phyloP scores from a whole-genome alignment of 2,888 invertebrate genomes.

The Sminthurides aquaticus region DNA sequence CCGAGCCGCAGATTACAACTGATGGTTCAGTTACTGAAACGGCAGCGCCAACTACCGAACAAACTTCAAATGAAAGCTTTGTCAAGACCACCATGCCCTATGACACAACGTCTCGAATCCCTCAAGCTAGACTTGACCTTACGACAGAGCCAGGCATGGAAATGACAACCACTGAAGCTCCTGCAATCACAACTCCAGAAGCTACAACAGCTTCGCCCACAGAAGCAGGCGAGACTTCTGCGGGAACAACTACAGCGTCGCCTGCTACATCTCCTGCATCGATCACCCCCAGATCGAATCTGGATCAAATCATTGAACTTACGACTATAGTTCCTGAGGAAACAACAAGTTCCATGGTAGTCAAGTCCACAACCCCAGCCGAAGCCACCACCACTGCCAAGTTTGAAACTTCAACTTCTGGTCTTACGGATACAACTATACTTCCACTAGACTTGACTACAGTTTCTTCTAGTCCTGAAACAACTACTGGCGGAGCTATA shows the following conservation, averaged over 20 bases:
- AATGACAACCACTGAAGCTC: not conserved
- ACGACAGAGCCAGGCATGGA: not conserved
- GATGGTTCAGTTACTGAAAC: too few species aligned
- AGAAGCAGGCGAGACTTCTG: not conserved
- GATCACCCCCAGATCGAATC: constrained; percentile 3
- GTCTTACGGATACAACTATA: not conserved
- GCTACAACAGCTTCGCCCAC: too few species aligned
- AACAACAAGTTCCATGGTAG: constrained; percentile 13
- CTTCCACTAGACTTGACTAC: too few species aligned
- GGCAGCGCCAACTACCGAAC: too few species aligned
- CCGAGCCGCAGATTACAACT: too few species aligned
- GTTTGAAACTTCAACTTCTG: not conserved
- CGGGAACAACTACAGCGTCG: not conserved
- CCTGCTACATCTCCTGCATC: not conserved
- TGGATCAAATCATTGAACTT: constrained; percentile 24
- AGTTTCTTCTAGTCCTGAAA: too few species aligned
- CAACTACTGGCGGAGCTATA: too few species aligned
- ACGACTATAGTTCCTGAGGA: constrained; percentile 1
- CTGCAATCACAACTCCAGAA: too few species aligned
- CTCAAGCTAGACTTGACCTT: not conserved
- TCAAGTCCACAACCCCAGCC: constrained; percentile 34
- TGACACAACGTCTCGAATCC: too few species aligned
- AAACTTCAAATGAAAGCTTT: too few species aligned
- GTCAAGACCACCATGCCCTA: too few species aligned
- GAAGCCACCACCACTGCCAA: not conserved